These are phyloP conservation scores for Lasioglossum marginatum DNA, from an alignment of 2,888 invertebrate species.

Conservation along the genomic window DNA sequence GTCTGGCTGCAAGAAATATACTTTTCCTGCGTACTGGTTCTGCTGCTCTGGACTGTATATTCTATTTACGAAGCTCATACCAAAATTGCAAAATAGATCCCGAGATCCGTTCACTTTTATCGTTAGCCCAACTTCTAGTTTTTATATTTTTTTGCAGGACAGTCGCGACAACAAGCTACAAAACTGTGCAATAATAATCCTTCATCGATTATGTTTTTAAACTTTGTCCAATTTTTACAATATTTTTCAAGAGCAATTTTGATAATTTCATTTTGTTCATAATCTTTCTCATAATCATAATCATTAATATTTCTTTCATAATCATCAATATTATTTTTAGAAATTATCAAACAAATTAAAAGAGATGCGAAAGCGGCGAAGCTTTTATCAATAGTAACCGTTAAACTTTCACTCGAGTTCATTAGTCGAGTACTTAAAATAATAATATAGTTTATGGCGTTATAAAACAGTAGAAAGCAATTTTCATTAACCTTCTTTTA, in stretches of 20 bases:
- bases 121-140: slow-evolving; percentile 86
- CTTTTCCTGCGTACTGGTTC: slow-evolving; percentile 88
- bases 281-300: neutral
- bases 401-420: neutral
- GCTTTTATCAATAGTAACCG: neutral
- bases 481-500: slow-evolving; percentile 52
- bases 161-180: neutral
- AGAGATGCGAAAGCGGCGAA: neutral
- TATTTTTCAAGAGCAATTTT: neutral
- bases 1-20: slow-evolving; percentile 86
- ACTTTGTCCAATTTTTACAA: neutral
- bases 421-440: neutral
- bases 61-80: slow-evolving; percentile 89
- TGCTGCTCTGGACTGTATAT: slow-evolving; percentile 89
- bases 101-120: slow-evolving; percentile 86
- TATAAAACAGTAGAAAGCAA: neutral
- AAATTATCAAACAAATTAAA: neutral
- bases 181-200: neutral
- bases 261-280: neutral
- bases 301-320: neutral
- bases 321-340: neutral
- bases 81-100: slow-evolving; percentile 89
- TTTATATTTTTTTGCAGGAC: neutral
- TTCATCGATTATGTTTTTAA: neutral
- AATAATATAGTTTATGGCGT: neutral